Conservation (phyloP, 2,888 invertebrate genomes). For the Allolobophora icterica region DNA sequence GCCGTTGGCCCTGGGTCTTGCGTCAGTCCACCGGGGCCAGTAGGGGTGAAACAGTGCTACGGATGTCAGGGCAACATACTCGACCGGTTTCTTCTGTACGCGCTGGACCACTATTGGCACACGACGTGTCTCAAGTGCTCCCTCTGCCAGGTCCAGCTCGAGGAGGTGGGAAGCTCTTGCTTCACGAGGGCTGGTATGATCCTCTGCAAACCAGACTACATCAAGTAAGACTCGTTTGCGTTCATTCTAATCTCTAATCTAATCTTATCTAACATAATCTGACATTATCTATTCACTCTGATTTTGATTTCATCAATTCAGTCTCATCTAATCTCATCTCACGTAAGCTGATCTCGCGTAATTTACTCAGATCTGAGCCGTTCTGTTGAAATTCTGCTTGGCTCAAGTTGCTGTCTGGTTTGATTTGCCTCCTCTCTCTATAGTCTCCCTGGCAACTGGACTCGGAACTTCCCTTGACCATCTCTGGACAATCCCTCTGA, state of each 20-base stretch:
- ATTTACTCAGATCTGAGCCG: too few relatives aligned
- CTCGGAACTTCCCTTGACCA: too few relatives aligned
- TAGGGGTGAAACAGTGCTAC: slow-evolving; percentile 73
- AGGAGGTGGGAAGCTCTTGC: slow-evolving; percentile 89
- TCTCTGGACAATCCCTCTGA: too few relatives aligned
- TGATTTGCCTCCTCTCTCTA: too few relatives aligned
- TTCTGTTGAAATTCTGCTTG: too few relatives aligned
- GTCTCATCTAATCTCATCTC: not conserved
- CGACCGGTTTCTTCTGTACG: slow-evolving; percentile 88
- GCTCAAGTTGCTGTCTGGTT: too few relatives aligned
- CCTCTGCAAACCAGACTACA: slow-evolving; percentile 92
- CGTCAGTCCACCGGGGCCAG: not conserved
- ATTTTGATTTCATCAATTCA: too few relatives aligned
- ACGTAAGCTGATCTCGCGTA: too few relatives aligned
- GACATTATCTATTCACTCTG: not conserved
- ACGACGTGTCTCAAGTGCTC: slow-evolving; percentile 92
- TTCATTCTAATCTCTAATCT: slow-evolving; percentile 4
- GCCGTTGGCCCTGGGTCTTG: not conserved
- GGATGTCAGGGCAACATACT: slow-evolving; percentile 90
- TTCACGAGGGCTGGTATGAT: slow-evolving; percentile 92
- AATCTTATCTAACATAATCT: not conserved
- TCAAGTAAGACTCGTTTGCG: slow-evolving; percentile 57
- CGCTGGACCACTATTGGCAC: slow-evolving; percentile 94
- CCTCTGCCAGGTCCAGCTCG: slow-evolving; percentile 85
- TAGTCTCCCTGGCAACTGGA: too few relatives aligned